Evolutionary conservation across 2,888 invertebrate species (phyloP), one percentile per base, ranked within the genome.

Genomic region (Pseudococcus longispinus): DNA sequence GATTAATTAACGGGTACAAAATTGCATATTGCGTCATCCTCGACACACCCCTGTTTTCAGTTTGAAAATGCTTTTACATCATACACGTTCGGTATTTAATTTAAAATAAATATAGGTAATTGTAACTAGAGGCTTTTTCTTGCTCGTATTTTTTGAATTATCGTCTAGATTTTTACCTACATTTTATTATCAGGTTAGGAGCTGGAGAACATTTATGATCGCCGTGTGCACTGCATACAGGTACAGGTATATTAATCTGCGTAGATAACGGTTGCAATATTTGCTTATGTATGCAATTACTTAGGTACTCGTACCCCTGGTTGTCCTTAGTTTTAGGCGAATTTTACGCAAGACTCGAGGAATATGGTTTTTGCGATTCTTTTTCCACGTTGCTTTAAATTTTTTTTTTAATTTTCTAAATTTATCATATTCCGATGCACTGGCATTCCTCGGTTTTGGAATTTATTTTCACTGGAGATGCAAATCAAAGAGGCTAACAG

Each of bases 91-190:
- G 77, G 42, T 80, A 80, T 42, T 80, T 80, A 80, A 80, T 80
- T 37, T 80, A 42, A 80, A 80, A 80, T 80, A 80, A 80, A 80
- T 80, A 42, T 80, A 42, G 77, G 77, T 80, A 80, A 80, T 80
- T 80, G 77, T 80, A 80, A 80, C 77, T 80, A 80, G 77, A 80
- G 77, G 77, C 37, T 80, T 80, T 77, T 80, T 80, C 77, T 20
- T n/a, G 6, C 13, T 29, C 9, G 15, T 32, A 74, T 9, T 60
- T 20, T 80, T 80, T 80, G 42, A 80, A 80, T 80, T 80, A 80
- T 80, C 77, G 77, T 42, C 77, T 80, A 42, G 77, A 32, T 80
- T 80, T 9, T 80, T 80, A 80, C 77, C 42, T 42, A 80, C 77
- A 80, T 42, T 80, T 80, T 80, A 80, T 80, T 65, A 65, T 11